These are phyloP conservation scores for Cartodere bifasciata DNA, from an alignment of 2,888 invertebrate species.

Conservation along the genomic window DNA sequence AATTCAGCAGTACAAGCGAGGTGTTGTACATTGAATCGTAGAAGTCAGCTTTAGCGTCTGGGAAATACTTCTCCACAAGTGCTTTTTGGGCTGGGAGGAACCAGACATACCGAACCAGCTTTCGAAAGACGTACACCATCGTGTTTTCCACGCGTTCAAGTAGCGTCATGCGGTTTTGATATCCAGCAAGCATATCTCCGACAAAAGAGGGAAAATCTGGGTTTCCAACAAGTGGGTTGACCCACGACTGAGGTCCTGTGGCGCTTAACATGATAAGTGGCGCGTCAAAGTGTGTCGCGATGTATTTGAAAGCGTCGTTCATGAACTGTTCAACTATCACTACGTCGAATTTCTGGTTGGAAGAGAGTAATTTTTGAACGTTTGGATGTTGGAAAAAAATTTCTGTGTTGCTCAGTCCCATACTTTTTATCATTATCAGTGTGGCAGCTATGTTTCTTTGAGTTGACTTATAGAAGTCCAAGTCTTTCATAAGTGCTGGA, in stretches of 20 bases:
- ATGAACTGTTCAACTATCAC: conserved; percentile 37
- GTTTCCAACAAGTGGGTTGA: conserved; percentile 37
- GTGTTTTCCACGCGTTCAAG: conserved; percentile 41
- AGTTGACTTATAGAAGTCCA: no score
- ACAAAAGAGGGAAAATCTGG: conserved; percentile 38
- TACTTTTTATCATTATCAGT: no score
- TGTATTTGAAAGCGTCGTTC: conserved; percentile 36
- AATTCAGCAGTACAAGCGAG: no score
- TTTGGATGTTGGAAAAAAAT: conserved; percentile 18
- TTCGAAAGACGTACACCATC: conserved; percentile 18
- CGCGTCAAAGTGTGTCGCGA: conserved; percentile 29
- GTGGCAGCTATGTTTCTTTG: no score
- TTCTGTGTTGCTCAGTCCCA: no score
- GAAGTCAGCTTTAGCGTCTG: conserved; percentile 13
- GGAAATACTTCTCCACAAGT: conserved; percentile 16
- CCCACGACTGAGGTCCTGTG: conserved; percentile 34
- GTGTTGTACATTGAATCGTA: no score
- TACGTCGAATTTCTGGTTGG: conserved; percentile 30
- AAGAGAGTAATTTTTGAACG: conserved; percentile 24
- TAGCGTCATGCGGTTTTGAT: conserved; percentile 38
- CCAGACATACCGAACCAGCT: conserved; percentile 14
- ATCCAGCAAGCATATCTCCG: conserved; percentile 35
- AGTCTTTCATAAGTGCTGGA: no score
- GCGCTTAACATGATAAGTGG: conserved; percentile 33
- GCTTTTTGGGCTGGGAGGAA: no score